Evolutionary conservation across 2,888 invertebrate species (phyloP), one percentile per base, ranked within the genome.

Genomic region (Plemyria rubiginata): DNA sequence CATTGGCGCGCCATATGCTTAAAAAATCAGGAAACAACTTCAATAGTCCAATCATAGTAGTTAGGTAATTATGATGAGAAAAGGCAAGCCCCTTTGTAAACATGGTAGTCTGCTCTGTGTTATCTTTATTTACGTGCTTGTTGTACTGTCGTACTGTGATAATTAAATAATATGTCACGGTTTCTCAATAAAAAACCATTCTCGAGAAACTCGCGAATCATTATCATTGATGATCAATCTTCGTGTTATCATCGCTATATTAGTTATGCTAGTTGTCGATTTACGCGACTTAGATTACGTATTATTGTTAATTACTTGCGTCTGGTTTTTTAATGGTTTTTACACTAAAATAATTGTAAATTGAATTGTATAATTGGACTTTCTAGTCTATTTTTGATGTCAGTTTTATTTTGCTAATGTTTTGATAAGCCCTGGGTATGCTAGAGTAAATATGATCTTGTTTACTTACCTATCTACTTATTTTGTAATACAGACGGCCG

Each of bases 401-500:
- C 8, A 32, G 11, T 38, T 38, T 38, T 38, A 38, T 38, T 11
- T 11, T 8, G 9, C 36, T 2, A 38, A 9, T 38, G 8, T 11
- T 38, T 38, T 38, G 11, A 9, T 11, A 1, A 11, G 9, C 36
- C 36, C 8, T 38, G 36, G 36, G 11, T 43, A 43, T 43, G 16
- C 7, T 15, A 43, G 16, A 38, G 36, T 11, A 11, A 8, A 38
- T 11, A 38, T 38, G 36, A 38, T 38, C 9, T 38, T 6, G 9
- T 1, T 15, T 40, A 40, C 12, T 28, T 22, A 22, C 29, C 7
- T 49, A 48, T 7, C 15, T 55, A 41, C 41, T 13, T 46, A 7
- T 55, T 32, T 53, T 56, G 2, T 29, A 12, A 51, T 15, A 4
- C 77, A 90, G 91, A 72, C 74, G 68, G 81, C 84, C 72, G 86